A percentile compares a stretch with the other conserved stretches of the same genome.
These are phyloP conservation scores for Phania funesta DNA, from an alignment of 2,888 invertebrate genomes.

Conservation along the genomic window DNA sequence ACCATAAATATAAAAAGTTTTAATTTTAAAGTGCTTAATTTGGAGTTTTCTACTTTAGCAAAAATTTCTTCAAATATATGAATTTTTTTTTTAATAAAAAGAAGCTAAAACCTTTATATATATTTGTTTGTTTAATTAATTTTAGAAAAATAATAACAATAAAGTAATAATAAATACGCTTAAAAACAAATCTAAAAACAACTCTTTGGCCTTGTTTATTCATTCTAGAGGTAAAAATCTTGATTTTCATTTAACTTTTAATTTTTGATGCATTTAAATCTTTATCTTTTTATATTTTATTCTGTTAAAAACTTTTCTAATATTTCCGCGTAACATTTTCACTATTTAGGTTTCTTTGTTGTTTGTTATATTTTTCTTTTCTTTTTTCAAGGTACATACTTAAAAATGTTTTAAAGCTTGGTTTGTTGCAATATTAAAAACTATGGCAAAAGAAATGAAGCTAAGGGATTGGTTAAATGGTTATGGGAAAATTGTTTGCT, in stretches of 20 bases:
- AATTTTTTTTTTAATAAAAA: neutral
- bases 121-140: neutral
- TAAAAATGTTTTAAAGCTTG: constrained; percentile 64
- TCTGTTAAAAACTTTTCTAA: constrained; percentile 43
- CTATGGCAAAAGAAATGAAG: constrained; percentile 56
- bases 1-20: neutral
- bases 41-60: constrained; percentile 15
- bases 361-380: constrained; percentile 5
- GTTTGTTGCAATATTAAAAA: constrained; percentile 57
- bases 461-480: constrained; percentile 20
- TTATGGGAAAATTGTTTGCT: neutral
- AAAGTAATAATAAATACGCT: constrained; percentile 12
- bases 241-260: constrained; percentile 42
- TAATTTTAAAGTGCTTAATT: constrained; percentile 55
- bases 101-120: constrained; percentile 43
- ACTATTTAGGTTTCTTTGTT: constrained; percentile 27
- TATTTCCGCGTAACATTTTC: constrained; percentile 16
- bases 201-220: constrained; percentile 63
- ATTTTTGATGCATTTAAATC: neutral
- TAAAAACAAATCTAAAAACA: constrained; percentile 54
- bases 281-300: neutral
- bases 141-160: constrained; percentile 36
- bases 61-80: constrained; percentile 1
- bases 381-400: constrained; percentile 60
- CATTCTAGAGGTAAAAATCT: constrained; percentile 56